Evolutionary conservation across 2,113 vertebrate species (phyloP), one percentile per base, ranked within the genome.

Genomic region (Scartelaos histophorus): DNA sequence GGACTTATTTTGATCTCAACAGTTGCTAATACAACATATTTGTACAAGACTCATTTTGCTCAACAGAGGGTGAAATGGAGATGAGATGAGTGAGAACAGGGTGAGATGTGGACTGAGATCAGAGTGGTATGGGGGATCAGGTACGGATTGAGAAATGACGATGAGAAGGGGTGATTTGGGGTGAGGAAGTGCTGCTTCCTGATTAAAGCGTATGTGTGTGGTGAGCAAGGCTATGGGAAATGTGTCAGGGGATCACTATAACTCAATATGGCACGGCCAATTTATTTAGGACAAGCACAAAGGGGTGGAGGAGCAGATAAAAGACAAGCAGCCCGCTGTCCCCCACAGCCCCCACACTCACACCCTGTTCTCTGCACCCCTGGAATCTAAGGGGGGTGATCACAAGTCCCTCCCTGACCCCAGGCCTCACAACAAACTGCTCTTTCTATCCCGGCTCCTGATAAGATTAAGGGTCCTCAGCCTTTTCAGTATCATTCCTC

Each of bases 211-310:
- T 17, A 1, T 61, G 58, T 61, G 58, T 34, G 58, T 16, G 3
- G 13, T 49, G 24, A 2, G 19, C 15, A 25, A 19, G 2, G 56
- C 11, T 53, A 51, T 78, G 69, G 21, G 71, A 75, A 79, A 46
- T 22, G 64, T 70, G 53, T 51, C 65, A 25, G 12, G 57, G 67
- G 58, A 15, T 7, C 25, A 22, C 47, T n/a, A 49, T 57, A 29
- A 2, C 54, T 62, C 61, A 66, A 66, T 82, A 75, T 57, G 69
- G 17, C 62, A 67, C 21, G 29, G 79, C 76, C 19, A 29, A 82
- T 89, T 93, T 67, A 90, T 89, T 83, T 85, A 73, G 57, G 78
- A 72, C 87, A 64, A 25, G 79, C 85, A 78, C 49, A 90, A 81
- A 74, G 80, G 17, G 61, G 11, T 19, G 57, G 56, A 75, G 13